Evolutionary conservation across 2,888 invertebrate genomes (phyloP), one percentile per base, ranked within the genome.

Genomic region (Parthenolecanium corni): DNA sequence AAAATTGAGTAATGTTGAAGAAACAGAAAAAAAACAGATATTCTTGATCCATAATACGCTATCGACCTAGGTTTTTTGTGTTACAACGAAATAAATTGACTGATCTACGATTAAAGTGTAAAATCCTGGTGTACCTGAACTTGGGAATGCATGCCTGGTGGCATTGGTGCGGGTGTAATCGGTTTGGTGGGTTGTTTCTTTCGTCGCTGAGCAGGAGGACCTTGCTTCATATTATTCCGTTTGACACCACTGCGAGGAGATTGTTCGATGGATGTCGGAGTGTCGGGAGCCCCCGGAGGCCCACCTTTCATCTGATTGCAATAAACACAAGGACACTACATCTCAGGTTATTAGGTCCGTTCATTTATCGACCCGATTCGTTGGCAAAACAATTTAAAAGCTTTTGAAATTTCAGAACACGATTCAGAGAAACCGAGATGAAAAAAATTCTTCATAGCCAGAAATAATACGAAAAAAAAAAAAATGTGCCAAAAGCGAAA

Each of bases 211-310:
- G 73, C 75, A 64, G 72, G 73, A 64, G 54, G 68, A 67, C 62
- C 71, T 67, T 64, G 66, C 67, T 67, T 68, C 67, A 67, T 67
- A 31, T 31, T 31, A 64, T 64, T 67, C 64, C 68, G 67, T 52
- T 68, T 68, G 4, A 66, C 71, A 40, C 78, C 76, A n/a, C 80
- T 79, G 1, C 80, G 77, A 65, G 80, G 84, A 65, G 80, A 84
- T 70, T 81, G 85, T 71, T 82, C 86, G 69, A 79, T 79, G 68
- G 79, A 85, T 66, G 79, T 67, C 16, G 74, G 74, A 23, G 73
- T 74, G 62, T 74, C 74, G 61, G 73, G 68, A 24, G 82, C 82
- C 74, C 81, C 82, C 36, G 74, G 77, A 72, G 78, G 78, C 69
- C 78, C 79, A 70, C 80, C 80, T 78, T 82, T 77, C 71, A 76